Percentiles rank a stretch among this genome's conserved stretches.
These are phyloP conservation scores for Gopherus flavomarginatus DNA, from an alignment of 2,113 vertebrate genomes.

Conservation along the genomic window DNA sequence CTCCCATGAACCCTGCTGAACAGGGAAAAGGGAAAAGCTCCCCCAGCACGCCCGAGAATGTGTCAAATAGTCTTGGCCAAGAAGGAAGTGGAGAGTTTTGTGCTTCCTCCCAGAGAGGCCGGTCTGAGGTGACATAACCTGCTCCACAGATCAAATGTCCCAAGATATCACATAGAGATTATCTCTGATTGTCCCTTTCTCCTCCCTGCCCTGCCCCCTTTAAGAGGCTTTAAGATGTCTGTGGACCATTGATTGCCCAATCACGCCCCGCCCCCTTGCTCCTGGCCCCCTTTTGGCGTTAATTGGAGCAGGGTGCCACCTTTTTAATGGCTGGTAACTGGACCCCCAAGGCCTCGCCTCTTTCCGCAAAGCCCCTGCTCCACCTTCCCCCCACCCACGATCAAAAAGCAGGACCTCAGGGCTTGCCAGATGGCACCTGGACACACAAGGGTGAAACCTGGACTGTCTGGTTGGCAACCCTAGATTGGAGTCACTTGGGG, in stretches of 20 bases:
- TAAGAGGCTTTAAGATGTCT: neutral
- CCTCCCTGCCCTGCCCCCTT: neutral
- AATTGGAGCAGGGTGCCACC: neutral
- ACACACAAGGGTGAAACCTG: no score
- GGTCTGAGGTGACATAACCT: neutral
- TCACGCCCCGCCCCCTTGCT: no score
- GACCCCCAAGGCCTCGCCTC: no score
- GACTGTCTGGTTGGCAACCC: neutral
- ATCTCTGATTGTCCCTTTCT: neutral
- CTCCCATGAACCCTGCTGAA: neutral
- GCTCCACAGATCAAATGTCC: neutral
- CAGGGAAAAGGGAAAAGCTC: neutral
- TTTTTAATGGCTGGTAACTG: no score
- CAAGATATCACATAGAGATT: neutral
- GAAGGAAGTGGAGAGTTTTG: neutral
- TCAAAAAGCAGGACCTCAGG: no score
- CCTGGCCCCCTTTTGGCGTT: neutral
- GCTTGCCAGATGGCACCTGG: no score
- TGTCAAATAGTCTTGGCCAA: neutral
- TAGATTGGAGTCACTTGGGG: neutral
- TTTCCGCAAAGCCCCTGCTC: no score
- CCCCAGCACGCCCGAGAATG: rapidly evolving
- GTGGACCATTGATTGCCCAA: neutral
- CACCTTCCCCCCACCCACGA: no score
- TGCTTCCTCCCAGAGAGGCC: neutral